phyloP scores from a whole-genome alignment of 1,140 invertebrate genomes.

The Papilio dardanus region DNA sequence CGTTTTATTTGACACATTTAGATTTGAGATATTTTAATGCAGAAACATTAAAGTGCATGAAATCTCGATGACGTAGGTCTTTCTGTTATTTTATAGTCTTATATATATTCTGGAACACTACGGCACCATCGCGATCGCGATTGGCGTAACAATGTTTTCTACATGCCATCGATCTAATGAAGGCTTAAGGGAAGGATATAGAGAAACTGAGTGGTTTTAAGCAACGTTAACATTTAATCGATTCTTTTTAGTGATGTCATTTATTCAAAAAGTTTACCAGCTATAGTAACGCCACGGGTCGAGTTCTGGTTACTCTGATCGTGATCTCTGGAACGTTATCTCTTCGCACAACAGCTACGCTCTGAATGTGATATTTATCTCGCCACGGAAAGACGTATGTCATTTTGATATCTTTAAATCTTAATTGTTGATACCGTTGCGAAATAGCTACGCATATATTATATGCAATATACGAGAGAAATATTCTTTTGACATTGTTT shows the following conservation, averaged over 20 bases:
- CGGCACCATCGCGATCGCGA: too few species aligned
- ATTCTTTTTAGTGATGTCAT: background rate
- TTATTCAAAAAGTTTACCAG: background rate
- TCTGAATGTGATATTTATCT: conserved; percentile 21
- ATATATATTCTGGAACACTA: too few species aligned
- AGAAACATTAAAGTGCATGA: background rate
- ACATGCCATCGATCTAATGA: too few species aligned
- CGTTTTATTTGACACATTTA: background rate
- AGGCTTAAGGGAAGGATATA: too few species aligned
- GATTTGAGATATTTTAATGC: background rate
- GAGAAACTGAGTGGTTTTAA: too few species aligned
- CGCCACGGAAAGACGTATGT: background rate
- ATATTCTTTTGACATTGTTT: background rate
- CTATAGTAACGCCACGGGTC: background rate
- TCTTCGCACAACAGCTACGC: background rate
- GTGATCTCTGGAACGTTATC: background rate
- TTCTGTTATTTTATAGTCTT: too few species aligned
- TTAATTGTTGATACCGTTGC: conserved; percentile 13
- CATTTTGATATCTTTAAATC: background rate
- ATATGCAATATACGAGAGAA: background rate
- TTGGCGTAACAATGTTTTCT: too few species aligned
- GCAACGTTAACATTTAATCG: too few species aligned
- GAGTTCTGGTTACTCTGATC: background rate
- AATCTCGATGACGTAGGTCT: too few species aligned
- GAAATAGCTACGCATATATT: background rate